These are phyloP conservation scores for Zhuqinia jingwanae DNA, from an alignment of 2,888 invertebrate species.

Conservation along the genomic window DNA sequence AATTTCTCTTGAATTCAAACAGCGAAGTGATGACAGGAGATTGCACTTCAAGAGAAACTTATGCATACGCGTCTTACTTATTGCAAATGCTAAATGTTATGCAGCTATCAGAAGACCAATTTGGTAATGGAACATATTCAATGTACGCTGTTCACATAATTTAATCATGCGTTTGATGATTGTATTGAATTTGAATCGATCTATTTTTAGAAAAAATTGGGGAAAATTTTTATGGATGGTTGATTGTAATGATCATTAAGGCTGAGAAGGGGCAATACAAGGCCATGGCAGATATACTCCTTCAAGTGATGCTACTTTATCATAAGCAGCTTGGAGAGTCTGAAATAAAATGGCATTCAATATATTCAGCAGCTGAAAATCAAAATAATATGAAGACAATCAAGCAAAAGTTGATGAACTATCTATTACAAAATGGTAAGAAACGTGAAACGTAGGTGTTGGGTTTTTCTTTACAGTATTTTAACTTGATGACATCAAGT, in stretches of 20 bases:
- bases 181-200: not conserved
- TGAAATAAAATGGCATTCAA: slow-evolving; percentile 35
- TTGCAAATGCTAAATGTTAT: not conserved
- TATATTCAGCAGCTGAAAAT: not conserved
- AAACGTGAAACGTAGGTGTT: not conserved
- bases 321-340: slow-evolving; percentile 18
- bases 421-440: slow-evolving; percentile 34
- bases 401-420: slow-evolving; percentile 1
- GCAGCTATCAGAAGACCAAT: slow-evolving; percentile 20
- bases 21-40: slow-evolving; percentile 13
- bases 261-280: slow-evolving; percentile 38
- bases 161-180: too few relatives aligned
- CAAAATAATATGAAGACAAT: not conserved
- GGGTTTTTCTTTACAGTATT: too few relatives aligned
- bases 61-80: slow-evolving; percentile 31
- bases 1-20: not conserved
- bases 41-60: not conserved
- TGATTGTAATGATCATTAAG: not conserved
- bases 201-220: slow-evolving; percentile 36
- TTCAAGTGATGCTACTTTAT: slow-evolving; percentile 10
- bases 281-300: not conserved
- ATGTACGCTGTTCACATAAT: too few relatives aligned
- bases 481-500: too few relatives aligned
- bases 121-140: too few relatives aligned
- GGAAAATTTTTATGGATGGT: slow-evolving; percentile 5